Percentiles rank a stretch among this genome's conserved stretches.
phyloP scores from a whole-genome alignment of 2,888 invertebrate genomes.

The Protonemura montana region DNA sequence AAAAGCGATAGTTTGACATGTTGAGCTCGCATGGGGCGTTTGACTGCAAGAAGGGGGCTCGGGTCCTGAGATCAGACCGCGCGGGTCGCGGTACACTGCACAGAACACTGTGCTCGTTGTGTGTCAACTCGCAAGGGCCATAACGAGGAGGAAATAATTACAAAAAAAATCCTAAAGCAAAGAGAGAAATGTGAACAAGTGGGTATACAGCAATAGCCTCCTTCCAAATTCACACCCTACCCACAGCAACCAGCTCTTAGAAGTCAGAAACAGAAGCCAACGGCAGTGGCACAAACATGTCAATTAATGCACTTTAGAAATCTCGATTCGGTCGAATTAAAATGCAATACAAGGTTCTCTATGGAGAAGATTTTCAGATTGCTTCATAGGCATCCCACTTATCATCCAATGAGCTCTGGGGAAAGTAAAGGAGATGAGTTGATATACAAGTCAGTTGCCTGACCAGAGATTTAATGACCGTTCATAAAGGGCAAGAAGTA shows the following conservation, averaged over 20 bases:
- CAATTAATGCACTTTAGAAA: background rate
- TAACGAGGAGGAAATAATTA: conserved; percentile 1
- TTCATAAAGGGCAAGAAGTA: background rate
- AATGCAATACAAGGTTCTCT: background rate
- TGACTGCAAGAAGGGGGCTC: background rate
- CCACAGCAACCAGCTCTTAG: background rate
- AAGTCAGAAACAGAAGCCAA: background rate
- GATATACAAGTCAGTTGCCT: background rate
- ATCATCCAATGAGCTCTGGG: background rate
- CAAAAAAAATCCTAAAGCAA: background rate
- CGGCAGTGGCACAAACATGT: background rate
- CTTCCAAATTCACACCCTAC: background rate
- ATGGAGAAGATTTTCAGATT: background rate
- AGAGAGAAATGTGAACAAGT: background rate
- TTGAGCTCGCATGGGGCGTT: background rate
- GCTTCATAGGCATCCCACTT: background rate
- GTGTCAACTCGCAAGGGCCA: background rate
- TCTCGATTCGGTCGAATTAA: background rate
- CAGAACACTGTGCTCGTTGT: background rate
- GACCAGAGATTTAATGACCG: conserved; percentile 7
- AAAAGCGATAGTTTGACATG: background rate
- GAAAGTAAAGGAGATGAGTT: background rate
- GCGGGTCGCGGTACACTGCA: background rate
- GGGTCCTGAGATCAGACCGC: background rate
- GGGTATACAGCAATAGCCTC: background rate